Evolutionary conservation across 2,888 invertebrate species (phyloP).

Genomic region (Amiota mariae): DNA sequence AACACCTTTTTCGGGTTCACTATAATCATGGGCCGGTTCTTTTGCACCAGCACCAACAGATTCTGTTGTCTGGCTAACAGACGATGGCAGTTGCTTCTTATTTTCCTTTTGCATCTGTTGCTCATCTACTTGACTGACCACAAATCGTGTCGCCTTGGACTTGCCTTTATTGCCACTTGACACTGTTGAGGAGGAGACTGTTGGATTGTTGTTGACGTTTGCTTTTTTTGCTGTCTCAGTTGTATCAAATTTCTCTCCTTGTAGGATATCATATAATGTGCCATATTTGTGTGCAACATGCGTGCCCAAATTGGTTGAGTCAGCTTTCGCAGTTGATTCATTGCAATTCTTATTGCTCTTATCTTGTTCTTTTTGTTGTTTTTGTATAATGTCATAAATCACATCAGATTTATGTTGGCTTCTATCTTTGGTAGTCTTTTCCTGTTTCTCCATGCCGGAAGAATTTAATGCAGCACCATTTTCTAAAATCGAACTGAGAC

Average conservation of each 20-base stretch:
- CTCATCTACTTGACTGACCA: conserved; percentile 72
- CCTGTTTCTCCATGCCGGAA: conserved; percentile 35
- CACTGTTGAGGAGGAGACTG: conserved; percentile 16
- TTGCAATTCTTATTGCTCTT: conserved; percentile 39
- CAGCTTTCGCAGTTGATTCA: conserved; percentile 29
- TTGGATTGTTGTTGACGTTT: conserved; percentile 7
- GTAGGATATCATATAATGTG: conserved; percentile 73
- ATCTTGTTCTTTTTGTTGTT: conserved; percentile 46
- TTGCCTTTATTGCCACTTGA: conserved; percentile 34
- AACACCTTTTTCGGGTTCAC: conserved; percentile 34
- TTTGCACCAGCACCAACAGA: conserved; percentile 28
- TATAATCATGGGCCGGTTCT: conserved; percentile 43
- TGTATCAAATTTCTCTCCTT: conserved; percentile 64
- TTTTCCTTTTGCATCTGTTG: conserved; percentile 39
- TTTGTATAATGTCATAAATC: conserved; percentile 73
- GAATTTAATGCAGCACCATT: conserved; percentile 45
- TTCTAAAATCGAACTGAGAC: conserved; percentile 70
- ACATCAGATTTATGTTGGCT: conserved; percentile 62
- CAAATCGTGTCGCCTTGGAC: conserved; percentile 58
- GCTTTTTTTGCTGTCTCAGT: conserved; percentile 30
- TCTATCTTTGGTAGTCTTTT: conserved; percentile 34
- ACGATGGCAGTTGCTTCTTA: neutral
- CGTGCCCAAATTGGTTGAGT: conserved; percentile 43
- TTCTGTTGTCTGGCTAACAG: neutral
- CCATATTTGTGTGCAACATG: conserved; percentile 66